Evolutionary conservation across 2,113 vertebrate genomes (phyloP), one percentile per base, ranked within the genome.

Genomic region (Electrona antarctica): DNA sequence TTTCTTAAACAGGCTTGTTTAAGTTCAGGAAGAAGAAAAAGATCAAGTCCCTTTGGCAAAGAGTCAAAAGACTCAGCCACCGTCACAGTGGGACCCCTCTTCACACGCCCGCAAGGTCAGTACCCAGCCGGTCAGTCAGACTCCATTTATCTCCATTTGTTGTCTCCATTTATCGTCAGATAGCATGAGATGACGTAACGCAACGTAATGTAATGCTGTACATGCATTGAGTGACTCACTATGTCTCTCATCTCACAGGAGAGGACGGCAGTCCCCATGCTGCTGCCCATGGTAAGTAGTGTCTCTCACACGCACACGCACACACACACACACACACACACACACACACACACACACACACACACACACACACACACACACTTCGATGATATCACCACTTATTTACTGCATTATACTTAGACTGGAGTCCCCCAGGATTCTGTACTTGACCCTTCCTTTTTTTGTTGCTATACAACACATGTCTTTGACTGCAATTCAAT

Each of bases 41-140:
- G 91, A 67, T 75, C 78, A 7, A 9, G 75, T 13, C 72, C 86
- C 33, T 88, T 85, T 45, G 87, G 82, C 52, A 3, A 76, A 10
- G 68, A 83, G 57, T 69, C 78, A 33, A 54, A 14, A 0, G 87
- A 90, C 1, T 88, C 91, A 3, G 90, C 93, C 14, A 92, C 92
- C 2, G 54, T 94, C 48, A 83, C 94, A n/a, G 61, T 90, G 0
- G 93, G 93, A 63, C 93, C 93, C 29, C 78, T 95, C 47, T 90
- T 85, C 67, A 91, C 77, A n/a, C 0, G 73, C 67, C n/a, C 33
- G 12, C 50, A 77, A 72, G 87, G 93, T 94, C 69, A 64, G 72
- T 55, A 41, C 33, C 33, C 33, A 41, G 33, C 33, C 33, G 33
- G 33, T 41, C 33, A 41, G 33, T 41, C 13, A 47, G 73, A 82